These are phyloP conservation scores for Dicerorhinus sumatrensis DNA, from an alignment of 2,113 vertebrate species.

Conservation along the genomic window DNA sequence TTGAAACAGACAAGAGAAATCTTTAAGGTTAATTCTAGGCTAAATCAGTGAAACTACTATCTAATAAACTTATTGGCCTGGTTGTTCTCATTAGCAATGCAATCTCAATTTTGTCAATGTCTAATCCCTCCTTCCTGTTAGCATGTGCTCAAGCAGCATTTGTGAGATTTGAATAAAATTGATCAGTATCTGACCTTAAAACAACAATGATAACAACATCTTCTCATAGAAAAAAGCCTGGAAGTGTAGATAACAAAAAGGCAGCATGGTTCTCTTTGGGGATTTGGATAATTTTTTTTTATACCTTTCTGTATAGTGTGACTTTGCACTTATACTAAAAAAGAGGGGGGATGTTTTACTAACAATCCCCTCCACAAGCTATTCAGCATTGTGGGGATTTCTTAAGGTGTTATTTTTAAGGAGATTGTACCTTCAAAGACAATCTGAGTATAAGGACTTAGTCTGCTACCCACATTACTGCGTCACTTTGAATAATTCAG, in stretches of 20 bases:
- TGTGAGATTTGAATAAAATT: background rate
- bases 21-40: background rate
- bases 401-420: background rate
- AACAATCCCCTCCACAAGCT: background rate
- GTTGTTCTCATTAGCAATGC: background rate
- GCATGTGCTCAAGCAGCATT: background rate
- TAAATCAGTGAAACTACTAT: background rate
- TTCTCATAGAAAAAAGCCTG: background rate
- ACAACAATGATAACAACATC: background rate
- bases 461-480: background rate
- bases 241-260: background rate
- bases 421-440: background rate
- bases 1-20: constrained; percentile 29
- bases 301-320: background rate
- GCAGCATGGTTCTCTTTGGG: background rate
- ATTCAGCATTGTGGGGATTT: background rate
- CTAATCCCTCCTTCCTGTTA: background rate
- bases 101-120: background rate
- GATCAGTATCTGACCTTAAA: background rate
- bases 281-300: background rate
- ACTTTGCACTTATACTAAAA: background rate
- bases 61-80: background rate
- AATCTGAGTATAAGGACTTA: background rate
- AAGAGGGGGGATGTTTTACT: background rate
- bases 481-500: background rate